A percentile compares a stretch with the other conserved stretches of the same genome.
These are phyloP conservation scores for Lasioglossum albipes DNA, from an alignment of 1,140 invertebrate genomes.

Conservation along the genomic window DNA sequence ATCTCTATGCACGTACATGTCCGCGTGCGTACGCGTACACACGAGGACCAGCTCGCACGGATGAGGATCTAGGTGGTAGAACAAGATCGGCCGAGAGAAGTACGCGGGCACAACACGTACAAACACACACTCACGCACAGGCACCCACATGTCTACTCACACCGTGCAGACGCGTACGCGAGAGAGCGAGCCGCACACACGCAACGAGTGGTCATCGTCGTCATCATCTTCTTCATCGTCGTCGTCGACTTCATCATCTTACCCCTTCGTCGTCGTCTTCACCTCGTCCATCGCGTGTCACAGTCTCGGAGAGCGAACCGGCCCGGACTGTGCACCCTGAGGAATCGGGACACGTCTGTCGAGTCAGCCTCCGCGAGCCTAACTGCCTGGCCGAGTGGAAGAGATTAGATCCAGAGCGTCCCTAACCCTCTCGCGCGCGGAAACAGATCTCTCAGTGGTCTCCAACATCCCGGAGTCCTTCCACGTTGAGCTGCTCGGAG, in stretches of 20 bases:
- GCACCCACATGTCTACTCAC: conserved; percentile 57
- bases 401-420: neutral
- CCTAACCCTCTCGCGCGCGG: neutral
- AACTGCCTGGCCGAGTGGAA: neutral
- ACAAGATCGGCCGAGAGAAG: neutral
- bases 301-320: conserved; percentile 5
- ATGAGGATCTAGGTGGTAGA: neutral
- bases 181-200: conserved; percentile 53
- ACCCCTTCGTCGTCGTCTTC: neutral
- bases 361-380: neutral
- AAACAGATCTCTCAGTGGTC: too few species aligned
- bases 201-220: conserved; percentile 40
- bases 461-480: too few species aligned
- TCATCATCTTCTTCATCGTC: conserved; percentile 10
- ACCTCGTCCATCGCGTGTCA: neutral
- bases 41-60: neutral
- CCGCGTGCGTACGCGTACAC: neutral
- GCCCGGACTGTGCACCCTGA: neutral
- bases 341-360: neutral
- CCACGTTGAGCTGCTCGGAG: too few species aligned
- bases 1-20: neutral
- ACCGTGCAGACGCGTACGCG: conserved; percentile 57
- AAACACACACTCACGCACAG: conserved; percentile 26
- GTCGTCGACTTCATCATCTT: conserved; percentile 6
- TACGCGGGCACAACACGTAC: conserved; percentile 14